phyloP scores from a whole-genome alignment of 2,888 invertebrate genomes.

The Drosophila glabriapex region DNA sequence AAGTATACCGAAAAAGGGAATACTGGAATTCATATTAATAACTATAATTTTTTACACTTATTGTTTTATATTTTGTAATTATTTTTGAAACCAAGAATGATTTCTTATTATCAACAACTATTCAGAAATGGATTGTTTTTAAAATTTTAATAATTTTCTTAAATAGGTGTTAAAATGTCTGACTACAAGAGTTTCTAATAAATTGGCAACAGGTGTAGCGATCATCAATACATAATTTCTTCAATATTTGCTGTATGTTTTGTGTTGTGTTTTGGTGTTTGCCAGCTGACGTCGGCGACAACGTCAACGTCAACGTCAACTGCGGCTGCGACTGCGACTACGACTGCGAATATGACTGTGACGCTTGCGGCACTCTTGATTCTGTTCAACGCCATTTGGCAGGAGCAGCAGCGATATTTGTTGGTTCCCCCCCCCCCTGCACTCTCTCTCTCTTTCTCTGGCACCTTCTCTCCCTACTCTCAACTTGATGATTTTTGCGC shows the following conservation, averaged over 20 bases:
- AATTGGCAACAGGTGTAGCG: conserved; percentile 26
- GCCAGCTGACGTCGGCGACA: conserved; percentile 15
- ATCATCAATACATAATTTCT: conserved; percentile 74
- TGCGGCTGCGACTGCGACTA: conserved; percentile 14
- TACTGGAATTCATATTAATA: neutral
- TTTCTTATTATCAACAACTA: neutral
- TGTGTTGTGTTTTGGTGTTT: conserved; percentile 60
- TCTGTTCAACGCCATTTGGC: conserved; percentile 55
- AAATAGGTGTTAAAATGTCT: neutral
- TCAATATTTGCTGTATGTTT: conserved; percentile 71
- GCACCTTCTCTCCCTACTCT: neutral
- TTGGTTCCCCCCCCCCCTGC: conserved; percentile 1
- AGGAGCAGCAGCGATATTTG: conserved; percentile 37
- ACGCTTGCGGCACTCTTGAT: conserved; percentile 61
- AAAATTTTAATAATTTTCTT: neutral
- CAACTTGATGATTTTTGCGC: conserved; percentile 62
- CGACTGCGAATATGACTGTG: conserved; percentile 43
- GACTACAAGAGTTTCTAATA: conserved; percentile 20
- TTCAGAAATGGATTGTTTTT: neutral
- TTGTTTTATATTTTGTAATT: neutral
- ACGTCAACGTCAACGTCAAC: conserved; percentile 10
- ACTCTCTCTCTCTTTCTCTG: neutral
- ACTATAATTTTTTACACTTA: neutral
- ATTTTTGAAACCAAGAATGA: neutral
- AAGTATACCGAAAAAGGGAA: neutral